These are phyloP conservation scores for Muricea muricata DNA, from an alignment of 92 coral and sea anemone species.

Conservation along the genomic window DNA sequence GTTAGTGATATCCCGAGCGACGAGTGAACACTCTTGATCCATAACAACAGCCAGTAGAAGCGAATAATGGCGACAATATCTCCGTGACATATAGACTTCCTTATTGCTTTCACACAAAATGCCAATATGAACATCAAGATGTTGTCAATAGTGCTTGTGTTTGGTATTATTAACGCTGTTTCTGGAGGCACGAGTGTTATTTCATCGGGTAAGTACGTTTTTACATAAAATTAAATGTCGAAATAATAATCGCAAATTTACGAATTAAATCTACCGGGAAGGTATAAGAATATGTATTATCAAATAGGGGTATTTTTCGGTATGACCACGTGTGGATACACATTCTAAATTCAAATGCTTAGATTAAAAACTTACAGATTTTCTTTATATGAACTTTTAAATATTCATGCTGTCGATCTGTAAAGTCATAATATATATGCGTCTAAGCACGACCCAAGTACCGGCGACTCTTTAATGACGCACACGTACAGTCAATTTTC, in stretches of 20 bases:
- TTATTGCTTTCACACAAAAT: not conserved
- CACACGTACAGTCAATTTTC: too few relatives aligned
- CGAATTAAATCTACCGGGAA: too few relatives aligned
- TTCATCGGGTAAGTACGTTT: not conserved
- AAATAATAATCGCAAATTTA: not conserved
- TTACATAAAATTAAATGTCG: not conserved
- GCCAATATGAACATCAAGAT: not conserved
- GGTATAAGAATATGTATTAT: not conserved
- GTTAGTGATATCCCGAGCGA: too few relatives aligned
- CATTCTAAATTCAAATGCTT: not conserved
- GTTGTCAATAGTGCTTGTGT: slow-evolving; percentile 1
- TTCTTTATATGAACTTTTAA: not conserved
- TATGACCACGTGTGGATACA: not conserved
- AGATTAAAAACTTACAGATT: not conserved
- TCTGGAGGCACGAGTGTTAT: not conserved
- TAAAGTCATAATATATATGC: not conserved
- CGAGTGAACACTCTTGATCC: too few relatives aligned
- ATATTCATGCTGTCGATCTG: too few relatives aligned
- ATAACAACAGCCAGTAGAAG: not conserved
- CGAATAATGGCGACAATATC: not conserved
- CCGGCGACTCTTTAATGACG: not conserved
- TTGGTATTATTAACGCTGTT: not conserved
- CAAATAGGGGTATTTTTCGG: not conserved
- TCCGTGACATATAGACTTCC: not conserved
- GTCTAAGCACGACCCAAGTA: not conserved